Evolutionary conservation across 2,888 invertebrate genomes (phyloP).

Genomic region (Clunio marinus): DNA sequence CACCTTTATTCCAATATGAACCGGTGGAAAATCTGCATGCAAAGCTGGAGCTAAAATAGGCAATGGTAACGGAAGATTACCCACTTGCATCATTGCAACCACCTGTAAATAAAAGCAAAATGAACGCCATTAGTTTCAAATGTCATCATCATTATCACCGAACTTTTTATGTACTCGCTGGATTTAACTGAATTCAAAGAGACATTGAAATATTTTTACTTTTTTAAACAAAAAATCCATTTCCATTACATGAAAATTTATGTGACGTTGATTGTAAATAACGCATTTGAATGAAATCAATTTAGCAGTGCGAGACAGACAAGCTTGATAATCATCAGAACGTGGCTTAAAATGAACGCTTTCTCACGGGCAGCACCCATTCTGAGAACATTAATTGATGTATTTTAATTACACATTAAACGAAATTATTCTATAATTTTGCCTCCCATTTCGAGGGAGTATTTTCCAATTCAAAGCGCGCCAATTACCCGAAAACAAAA

Average conservation of each 20-base stretch:
- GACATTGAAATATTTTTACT: background rate
- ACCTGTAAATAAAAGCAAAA: constrained; percentile 27
- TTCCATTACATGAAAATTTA: too few relatives aligned
- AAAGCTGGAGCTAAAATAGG: constrained; percentile 36
- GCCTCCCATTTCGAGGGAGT: background rate
- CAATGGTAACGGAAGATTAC: constrained; percentile 29
- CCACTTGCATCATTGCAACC: constrained; percentile 34
- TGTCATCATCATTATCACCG: background rate
- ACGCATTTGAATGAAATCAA: constrained; percentile 1
- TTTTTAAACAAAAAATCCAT: background rate
- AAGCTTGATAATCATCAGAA: background rate
- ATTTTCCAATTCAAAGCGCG: background rate
- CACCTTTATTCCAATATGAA: constrained; percentile 36
- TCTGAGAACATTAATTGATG: background rate
- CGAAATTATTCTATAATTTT: too few relatives aligned
- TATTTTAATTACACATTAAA: constrained; percentile 15
- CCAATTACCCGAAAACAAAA: background rate
- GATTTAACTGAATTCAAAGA: too few relatives aligned
- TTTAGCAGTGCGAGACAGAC: constrained; percentile 2
- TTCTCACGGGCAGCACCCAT: background rate
- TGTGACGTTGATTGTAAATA: too few relatives aligned
- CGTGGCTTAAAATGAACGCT: constrained; percentile 1
- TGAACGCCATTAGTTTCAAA: background rate
- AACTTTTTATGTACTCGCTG: too few relatives aligned
- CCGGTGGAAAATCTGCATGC: constrained; percentile 35